Evolutionary conservation across 1,140 invertebrate species (phyloP), one percentile per base, ranked within the genome.

Genomic region (Laupala kohalensis): DNA sequence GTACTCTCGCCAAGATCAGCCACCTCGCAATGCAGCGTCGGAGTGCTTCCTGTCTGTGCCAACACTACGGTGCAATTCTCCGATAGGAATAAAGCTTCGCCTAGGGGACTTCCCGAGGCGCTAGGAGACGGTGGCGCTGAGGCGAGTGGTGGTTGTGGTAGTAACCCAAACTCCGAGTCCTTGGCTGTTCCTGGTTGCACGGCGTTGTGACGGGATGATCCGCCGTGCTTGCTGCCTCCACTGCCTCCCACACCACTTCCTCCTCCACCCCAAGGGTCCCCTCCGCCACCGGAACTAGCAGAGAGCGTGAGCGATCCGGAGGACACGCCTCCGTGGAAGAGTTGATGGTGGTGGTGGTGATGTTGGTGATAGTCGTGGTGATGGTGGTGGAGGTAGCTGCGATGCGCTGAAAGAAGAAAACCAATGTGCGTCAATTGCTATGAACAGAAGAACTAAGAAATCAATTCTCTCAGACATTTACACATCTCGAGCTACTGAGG

Each of bases 21-120:
- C 74, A 86, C 85, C 82, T 86, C 84, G 77, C 86, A 87, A 74
- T 86, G 85, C 30, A 87, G 77, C 73, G 86, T 81, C 65, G 86
- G 85, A 63, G 85, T 86, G 9, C 85, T 86, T 53, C 84, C 84
- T 74, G 84, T 85, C 77, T 87, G 86, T 53, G 85, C 85, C 77
- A 84, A 81, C 74, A 87, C 82, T 73, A 83, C 82, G 30, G 85
- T 87, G 78, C 84, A 86, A 77, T 87, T 87, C 64, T 83, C 81
- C 74, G 85, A 86, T 72, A 86, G 81, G 80, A 87, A 87, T 77
- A 84, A 25, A 28, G 24, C 28, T 24, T 30, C 25, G 19, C n/a
- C 6, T 0, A 12, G 70, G 25, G 15, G 63, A 62, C 23, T n/a
- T 15, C 27, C 28, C 15, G 63, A 6, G 0, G 28, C 53, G 0